Base-by-base conservation (phyloP, 2,113 vertebrate genomes). In the Sebastes schlegelii region DNA sequence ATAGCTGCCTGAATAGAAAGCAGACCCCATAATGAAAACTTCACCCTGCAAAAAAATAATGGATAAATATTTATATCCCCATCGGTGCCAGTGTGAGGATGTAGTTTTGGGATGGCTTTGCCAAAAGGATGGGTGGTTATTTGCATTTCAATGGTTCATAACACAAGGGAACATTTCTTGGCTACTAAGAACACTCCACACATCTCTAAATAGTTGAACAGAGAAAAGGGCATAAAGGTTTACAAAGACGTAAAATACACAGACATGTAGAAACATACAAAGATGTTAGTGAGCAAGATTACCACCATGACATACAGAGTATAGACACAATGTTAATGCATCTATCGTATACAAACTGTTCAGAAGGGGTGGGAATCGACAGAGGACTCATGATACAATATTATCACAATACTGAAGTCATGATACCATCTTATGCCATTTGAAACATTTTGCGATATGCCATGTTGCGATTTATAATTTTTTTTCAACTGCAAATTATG, bases 61-160 rank as follows among this genome's bases (percentile, higher is more conserved):
- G 19, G 42, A 82, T 86, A 82, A 82, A 91, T 88, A 91, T 89
- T 80, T 52, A 88, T 85, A 65, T 68, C 66, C 67, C 10, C 4
- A 11, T 7, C 23, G 21, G 55, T 13, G 74, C 21, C 61, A 21
- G 55, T 6, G 67, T 54, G 23, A 21, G 58, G 48, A 64, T 49
- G 17, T 10, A 68, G 23, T 74, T 81, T 55, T 16, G 42, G 52
- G 48, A 71, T 6, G 11, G 42, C 40, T n/a, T 42, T 49, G 46
- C 49, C 46, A 21, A 54, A 80, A 21, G 40, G 62, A 26, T 0
- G 8, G 0, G 8, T 12, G 23, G 21, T 2, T 26, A 75, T 90
- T 79, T 82, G 80, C 76, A 86, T 88, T 71, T 85, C 19, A 79
- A 73, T 62, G 23, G 77, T 51, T 87, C 6, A 4, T 2, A 43